Conservation (phyloP, 2,113 vertebrate genomes). For the Terrapene triunguis region DNA sequence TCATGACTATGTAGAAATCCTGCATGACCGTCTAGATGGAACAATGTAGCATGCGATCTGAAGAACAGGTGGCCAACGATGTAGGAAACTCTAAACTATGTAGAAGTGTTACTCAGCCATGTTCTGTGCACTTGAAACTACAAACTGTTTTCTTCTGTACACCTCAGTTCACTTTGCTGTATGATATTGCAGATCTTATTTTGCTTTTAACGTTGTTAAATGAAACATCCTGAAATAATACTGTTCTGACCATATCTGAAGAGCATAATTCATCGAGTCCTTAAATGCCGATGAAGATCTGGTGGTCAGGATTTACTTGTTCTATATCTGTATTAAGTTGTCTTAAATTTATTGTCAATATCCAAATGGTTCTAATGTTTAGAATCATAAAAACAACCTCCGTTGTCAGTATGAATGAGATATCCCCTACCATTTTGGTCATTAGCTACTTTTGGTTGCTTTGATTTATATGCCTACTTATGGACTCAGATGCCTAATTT, state of each 20-base stretch:
- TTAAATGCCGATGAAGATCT: neutral
- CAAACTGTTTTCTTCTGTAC: neutral
- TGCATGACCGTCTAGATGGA: too few relatives aligned
- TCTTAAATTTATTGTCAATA: conserved; percentile 4
- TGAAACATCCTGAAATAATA: neutral
- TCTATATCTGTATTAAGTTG: neutral
- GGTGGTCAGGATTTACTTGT: neutral
- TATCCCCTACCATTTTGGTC: neutral
- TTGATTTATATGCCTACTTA: neutral
- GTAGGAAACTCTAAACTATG: too few relatives aligned
- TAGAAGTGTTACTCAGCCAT: neutral
- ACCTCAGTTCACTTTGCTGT: neutral
- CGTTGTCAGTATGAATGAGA: neutral
- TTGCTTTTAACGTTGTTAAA: neutral
- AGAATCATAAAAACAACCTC: neutral
- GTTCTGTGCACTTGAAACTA: neutral
- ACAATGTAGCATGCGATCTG: too few relatives aligned
- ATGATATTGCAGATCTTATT: neutral
- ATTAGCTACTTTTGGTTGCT: neutral
- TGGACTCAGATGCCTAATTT: neutral
- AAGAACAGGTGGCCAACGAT: too few relatives aligned
- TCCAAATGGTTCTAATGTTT: neutral
- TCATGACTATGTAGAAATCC: too few relatives aligned
- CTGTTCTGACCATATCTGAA: neutral
- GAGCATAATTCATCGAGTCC: neutral